Evolutionary conservation across 2,888 invertebrate species (phyloP).

Genomic region (Deroplatys truncata): DNA sequence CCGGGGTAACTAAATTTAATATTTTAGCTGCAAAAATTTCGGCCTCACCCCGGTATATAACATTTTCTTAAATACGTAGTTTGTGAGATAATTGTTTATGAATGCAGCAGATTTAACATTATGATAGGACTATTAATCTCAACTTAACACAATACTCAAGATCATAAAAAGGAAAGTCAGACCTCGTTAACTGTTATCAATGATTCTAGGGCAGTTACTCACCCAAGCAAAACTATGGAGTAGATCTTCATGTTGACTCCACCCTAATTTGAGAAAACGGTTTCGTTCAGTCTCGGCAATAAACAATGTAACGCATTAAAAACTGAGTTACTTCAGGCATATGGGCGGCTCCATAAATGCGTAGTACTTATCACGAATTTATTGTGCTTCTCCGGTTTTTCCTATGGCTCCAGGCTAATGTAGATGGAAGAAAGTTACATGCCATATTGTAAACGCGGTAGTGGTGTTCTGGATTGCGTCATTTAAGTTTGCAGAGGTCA

Average conservation of each 20-base stretch:
- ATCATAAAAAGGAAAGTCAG: not conserved
- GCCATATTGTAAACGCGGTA: not conserved
- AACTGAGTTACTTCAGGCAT: not conserved
- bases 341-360: not conserved
- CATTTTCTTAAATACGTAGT: too few species aligned
- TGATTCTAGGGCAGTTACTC: not conserved
- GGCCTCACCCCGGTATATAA: too few species aligned
- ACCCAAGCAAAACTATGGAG: not conserved
- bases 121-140: too few species aligned
- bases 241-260: not conserved
- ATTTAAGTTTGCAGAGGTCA: not conserved
- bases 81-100: too few species aligned
- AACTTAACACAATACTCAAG: too few species aligned
- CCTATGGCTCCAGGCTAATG: not conserved
- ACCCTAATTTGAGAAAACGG: not conserved
- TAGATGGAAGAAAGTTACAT: not conserved
- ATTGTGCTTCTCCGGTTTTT: not conserved
- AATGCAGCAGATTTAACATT: too few species aligned
- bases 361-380: not conserved
- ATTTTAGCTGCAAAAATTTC: too few species aligned
- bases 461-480: not conserved
- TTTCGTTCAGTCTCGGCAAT: not conserved
- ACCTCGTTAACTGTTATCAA: not conserved
- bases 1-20: too few species aligned
- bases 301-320: not conserved